Percentiles rank a stretch among this genome's conserved stretches.
These are phyloP conservation scores for Drosophila peninsularis DNA, from an alignment of 2,888 invertebrate species.

Conservation along the genomic window DNA sequence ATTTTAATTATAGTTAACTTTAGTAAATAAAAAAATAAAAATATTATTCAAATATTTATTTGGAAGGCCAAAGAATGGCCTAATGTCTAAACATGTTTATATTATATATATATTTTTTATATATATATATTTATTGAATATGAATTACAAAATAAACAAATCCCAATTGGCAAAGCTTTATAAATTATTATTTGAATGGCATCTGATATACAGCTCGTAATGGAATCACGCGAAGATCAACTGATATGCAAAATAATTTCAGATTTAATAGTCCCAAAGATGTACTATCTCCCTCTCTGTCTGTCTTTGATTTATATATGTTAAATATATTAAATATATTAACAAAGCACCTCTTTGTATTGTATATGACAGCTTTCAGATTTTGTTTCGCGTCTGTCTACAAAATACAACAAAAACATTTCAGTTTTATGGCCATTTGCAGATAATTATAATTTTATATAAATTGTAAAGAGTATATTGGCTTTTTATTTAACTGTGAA, in stretches of 20 bases:
- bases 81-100: not conserved
- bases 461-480: too few relatives aligned
- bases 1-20: too few relatives aligned
- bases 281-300: not conserved
- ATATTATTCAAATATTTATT: too few relatives aligned
- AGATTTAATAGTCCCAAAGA: not conserved
- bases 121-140: not conserved
- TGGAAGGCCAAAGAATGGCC: not conserved
- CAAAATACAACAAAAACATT: too few relatives aligned
- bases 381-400: too few relatives aligned
- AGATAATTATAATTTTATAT: too few relatives aligned
- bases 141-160: not conserved
- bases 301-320: not conserved
- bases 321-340: not conserved
- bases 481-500: too few relatives aligned
- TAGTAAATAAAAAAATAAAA: too few relatives aligned
- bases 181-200: not conserved
- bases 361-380: too few relatives aligned
- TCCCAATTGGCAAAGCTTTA: not conserved
- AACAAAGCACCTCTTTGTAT: too few relatives aligned
- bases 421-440: too few relatives aligned
- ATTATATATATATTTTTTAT: not conserved
- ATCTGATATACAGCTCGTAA: not conserved
- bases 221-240: not conserved
- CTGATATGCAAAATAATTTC: not conserved